Evolutionary conservation across 2,113 vertebrate species (phyloP), one percentile per base, ranked within the genome.

Genomic region (Erinaceus europaeus): DNA sequence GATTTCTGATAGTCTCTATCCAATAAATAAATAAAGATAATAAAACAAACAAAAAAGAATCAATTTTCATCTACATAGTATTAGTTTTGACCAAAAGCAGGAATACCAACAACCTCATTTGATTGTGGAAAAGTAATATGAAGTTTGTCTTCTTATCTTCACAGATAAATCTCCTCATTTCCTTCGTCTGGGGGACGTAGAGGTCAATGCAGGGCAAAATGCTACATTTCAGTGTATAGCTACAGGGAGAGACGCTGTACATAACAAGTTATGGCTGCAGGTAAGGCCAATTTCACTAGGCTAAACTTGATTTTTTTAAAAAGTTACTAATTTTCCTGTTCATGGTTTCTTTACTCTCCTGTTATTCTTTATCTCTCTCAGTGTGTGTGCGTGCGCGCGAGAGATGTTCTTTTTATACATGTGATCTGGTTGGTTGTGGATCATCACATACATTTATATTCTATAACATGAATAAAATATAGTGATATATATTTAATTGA

Each of bases 191-290:
- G 99, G 99, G 36, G 98, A 99, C 18, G 99, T 99, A 76, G 99
- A 99, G 98, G 99, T 99, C 92, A 99, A 99, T n/a, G 99, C 99
- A 20, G 99, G 99, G 61, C 99, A 99, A 95, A 99, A 99, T 59
- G 99, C 99, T 90, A 99, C 99, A 1, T 99, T 99, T 96, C 99
- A 99, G 94, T 99, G 99, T 75, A 99, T 99, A 67, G 99, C 99
- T 73, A 99, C 99, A 0, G 98, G 99, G 88, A 97, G 99, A 86
- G 99, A 99, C 15, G 98, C 98, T 5, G 97, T 98, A 6, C 99
- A 97, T 95, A 99, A 99, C 96, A 99, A 99, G 90, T 96, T 99
- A 79, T 99, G 99, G 99, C 98, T 99, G 27, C 99, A 99, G 99
- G 99, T 99, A 97, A 96, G 97, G 68, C 81, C 79, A 83, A 57